Evolutionary conservation across 2,888 invertebrate genomes (phyloP).

Genomic region (Lottia scabra): DNA sequence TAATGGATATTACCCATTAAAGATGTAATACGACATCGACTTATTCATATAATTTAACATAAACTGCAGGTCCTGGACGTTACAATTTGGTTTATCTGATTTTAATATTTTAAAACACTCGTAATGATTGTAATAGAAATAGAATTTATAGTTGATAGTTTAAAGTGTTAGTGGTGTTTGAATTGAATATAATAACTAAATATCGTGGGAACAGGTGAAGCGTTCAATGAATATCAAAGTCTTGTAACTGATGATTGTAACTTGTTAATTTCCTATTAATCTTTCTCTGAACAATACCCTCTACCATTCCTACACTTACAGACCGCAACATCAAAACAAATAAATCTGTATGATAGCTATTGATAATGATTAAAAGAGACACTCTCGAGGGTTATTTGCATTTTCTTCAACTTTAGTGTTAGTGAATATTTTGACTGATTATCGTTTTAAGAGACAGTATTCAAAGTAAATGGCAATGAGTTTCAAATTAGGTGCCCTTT

Average conservation of each 20-base stretch:
- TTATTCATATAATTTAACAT: too few species aligned
- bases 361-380: background rate
- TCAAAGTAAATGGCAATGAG: background rate
- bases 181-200: background rate
- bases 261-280: background rate
- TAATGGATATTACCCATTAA: too few species aligned
- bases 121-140: too few species aligned
- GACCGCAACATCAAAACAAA: background rate
- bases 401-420: background rate
- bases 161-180: background rate
- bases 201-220: slow-evolving; percentile 3
- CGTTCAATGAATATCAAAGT: background rate
- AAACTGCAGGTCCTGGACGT: too few species aligned
- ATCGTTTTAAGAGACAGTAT: background rate
- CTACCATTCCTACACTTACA: background rate
- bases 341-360: background rate
- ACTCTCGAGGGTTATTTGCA: slow-evolving; percentile 1
- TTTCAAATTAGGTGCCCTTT: background rate
- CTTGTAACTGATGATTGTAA: background rate
- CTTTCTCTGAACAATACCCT: background rate
- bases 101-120: too few species aligned
- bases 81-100: too few species aligned
- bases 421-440: background rate
- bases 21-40: too few species aligned
- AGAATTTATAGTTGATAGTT: too few species aligned